These are phyloP conservation scores for Chironomus riparius DNA, from an alignment of 2,888 invertebrate species.

Conservation along the genomic window DNA sequence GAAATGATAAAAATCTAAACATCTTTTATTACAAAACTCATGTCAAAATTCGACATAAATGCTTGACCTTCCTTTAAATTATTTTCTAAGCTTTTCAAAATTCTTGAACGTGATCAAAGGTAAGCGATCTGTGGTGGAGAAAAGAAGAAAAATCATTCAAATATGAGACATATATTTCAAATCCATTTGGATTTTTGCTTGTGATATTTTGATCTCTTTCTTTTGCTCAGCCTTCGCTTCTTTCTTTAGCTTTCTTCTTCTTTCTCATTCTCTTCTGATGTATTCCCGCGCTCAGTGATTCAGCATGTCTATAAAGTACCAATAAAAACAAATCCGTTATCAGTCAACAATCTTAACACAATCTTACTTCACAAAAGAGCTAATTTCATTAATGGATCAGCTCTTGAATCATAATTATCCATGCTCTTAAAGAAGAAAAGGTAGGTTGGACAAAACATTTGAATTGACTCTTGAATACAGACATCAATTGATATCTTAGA, in stretches of 20 bases:
- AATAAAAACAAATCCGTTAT: slow-evolving; percentile 15
- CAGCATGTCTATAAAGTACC: not conserved
- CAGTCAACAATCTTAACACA: not conserved
- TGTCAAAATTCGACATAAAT: not conserved
- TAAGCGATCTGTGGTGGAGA: not conserved
- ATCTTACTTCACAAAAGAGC: slow-evolving; percentile 10
- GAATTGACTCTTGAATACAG: not conserved
- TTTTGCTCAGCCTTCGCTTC: not conserved
- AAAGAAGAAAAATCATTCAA: not conserved
- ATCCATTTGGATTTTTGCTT: too few relatives aligned
- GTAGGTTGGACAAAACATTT: too few relatives aligned
- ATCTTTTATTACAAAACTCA: slow-evolving; percentile 1
- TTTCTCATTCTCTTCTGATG: not conserved
- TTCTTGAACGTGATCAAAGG: not conserved
- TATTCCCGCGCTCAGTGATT: not conserved
- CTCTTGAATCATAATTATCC: slow-evolving; percentile 13
- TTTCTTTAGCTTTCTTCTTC: not conserved
- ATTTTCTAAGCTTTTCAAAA: slow-evolving; percentile 1
- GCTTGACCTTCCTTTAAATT: not conserved
- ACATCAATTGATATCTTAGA: not conserved
- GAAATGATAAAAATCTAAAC: slow-evolving; percentile 1
- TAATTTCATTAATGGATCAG: slow-evolving; percentile 24
- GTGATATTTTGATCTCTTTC: not conserved
- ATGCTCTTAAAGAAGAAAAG: not conserved
- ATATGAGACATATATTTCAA: not conserved